Evolutionary conservation across 2,888 invertebrate species (phyloP), one percentile per base, ranked within the genome.

Genomic region (Hirtodrosophila histrioides): DNA sequence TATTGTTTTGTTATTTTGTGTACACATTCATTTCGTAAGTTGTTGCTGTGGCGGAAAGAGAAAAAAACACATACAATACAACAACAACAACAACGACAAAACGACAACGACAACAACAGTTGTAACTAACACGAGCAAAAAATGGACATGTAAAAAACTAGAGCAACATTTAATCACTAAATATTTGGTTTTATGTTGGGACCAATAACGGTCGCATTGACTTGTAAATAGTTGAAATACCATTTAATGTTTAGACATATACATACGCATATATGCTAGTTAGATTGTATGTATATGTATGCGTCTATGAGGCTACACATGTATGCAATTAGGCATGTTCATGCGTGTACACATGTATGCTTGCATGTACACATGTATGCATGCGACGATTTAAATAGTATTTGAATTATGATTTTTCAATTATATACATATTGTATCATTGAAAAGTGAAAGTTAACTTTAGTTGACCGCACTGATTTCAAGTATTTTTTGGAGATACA

Each of bases 381-480:
- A 17, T 17, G 17, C 17, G 1, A 1, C 17, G 17, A 12, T 6
- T 17, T 0, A 4, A 27, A 11, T 43, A 43, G 43, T 23, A 23
- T 41, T 24, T n/a, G 6, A 6, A 17, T 41, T 41, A 9, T 51
- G 12, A 39, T 36, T n/a, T 40, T 57, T 53, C 8, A 51, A 31
- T 8, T 64, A 33, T 43, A 63, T 46, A 61, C 54, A 69, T 17
- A 55, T 49, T 54, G 55, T 60, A 53, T 75, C 17, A 27, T 67
- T 31, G 31, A 64, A 77, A 69, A 84, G 81, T 72, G 71, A 77
- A 80, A 87, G 89, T 89, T 89, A 89, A 89, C 89, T 89, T 86
- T 86, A 70, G 78, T 74, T 89, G 86, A 55, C 78, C 87, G 79
- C 60, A 64, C 53, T 53, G 82, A 75, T 75, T 69, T 71, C 54